A percentile compares a stretch with the other conserved stretches of the same genome.
Evolutionary conservation across 2,888 invertebrate genomes (phyloP).

Genomic region (Siphlonurus alternatus): DNA sequence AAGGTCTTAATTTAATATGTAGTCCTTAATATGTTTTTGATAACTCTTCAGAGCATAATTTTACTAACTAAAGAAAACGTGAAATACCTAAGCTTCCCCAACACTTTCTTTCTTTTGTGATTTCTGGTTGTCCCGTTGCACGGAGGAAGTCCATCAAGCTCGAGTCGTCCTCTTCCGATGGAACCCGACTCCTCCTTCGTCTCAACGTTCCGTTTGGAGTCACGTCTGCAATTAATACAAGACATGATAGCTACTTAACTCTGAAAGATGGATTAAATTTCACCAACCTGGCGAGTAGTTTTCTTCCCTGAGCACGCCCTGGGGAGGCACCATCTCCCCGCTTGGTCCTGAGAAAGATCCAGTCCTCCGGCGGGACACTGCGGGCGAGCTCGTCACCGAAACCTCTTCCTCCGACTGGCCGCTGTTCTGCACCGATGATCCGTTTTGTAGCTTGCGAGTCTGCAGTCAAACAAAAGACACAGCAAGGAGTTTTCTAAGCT

Average conservation of each 20-base stretch:
- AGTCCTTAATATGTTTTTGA: no score
- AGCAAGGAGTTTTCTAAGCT: no score
- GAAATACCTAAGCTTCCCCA: slow-evolving; percentile 74
- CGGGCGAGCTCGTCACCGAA: slow-evolving; percentile 44
- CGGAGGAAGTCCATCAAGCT: slow-evolving; percentile 73
- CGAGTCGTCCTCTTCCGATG: slow-evolving; percentile 68
- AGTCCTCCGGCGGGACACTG: slow-evolving; percentile 42
- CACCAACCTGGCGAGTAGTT: slow-evolving; percentile 35
- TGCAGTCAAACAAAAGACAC: slow-evolving; percentile 15
- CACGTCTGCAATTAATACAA: slow-evolving; percentile 37
- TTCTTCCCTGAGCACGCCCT: slow-evolving; percentile 24
- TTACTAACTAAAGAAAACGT: not conserved
- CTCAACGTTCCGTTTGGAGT: slow-evolving; percentile 80
- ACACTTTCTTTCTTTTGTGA: slow-evolving; percentile 54
- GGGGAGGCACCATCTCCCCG: slow-evolving; percentile 18
- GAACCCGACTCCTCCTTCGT: slow-evolving; percentile 60
- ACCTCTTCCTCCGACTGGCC: slow-evolving; percentile 44
- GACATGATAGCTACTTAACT: not conserved
- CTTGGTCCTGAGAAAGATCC: slow-evolving; percentile 42
- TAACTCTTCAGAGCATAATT: not conserved
- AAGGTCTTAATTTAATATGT: no score
- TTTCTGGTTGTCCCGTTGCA: slow-evolving; percentile 51
- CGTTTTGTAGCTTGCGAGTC: slow-evolving; percentile 29
- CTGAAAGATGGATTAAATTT: not conserved
- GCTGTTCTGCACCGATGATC: slow-evolving; percentile 17